Conservation (phyloP, 2,797 vertebrate species). For the Nyctalus aviator region DNA sequence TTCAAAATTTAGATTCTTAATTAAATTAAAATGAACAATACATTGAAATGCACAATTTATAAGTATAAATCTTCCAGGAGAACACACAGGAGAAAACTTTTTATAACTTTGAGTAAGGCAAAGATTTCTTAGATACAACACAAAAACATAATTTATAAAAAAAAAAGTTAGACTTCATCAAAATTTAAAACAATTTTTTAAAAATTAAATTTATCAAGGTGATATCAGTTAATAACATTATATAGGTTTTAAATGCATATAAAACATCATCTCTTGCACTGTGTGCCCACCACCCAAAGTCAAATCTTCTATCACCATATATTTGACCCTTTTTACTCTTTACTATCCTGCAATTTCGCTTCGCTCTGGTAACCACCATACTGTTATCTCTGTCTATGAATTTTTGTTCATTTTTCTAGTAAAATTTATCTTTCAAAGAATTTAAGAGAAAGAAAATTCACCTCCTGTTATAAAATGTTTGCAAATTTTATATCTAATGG, state of each 20-base stretch:
- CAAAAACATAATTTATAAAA: background rate
- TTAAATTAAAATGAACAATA: slow-evolving; percentile 22
- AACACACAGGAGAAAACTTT: background rate
- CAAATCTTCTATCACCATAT: background rate
- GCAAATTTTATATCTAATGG: background rate
- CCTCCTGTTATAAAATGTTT: slow-evolving; percentile 7
- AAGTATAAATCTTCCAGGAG: background rate
- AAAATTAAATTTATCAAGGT: background rate
- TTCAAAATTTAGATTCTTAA: background rate
- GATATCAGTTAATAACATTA: background rate
- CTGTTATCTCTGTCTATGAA: background rate
- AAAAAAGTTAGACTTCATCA: background rate
- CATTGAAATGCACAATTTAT: background rate
- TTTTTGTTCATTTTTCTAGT: background rate
- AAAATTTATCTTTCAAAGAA: background rate
- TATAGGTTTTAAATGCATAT: background rate
- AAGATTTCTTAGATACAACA: background rate
- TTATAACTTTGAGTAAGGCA: background rate
- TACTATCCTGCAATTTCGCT: background rate
- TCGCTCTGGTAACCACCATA: background rate
- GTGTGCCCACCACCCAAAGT: background rate
- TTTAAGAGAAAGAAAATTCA: background rate
- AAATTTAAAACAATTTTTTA: background rate
- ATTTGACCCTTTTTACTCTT: background rate
- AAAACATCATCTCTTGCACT: background rate